Evolutionary conservation across 2,113 vertebrate genomes (phyloP).

Genomic region (Atherinomorus stipes): DNA sequence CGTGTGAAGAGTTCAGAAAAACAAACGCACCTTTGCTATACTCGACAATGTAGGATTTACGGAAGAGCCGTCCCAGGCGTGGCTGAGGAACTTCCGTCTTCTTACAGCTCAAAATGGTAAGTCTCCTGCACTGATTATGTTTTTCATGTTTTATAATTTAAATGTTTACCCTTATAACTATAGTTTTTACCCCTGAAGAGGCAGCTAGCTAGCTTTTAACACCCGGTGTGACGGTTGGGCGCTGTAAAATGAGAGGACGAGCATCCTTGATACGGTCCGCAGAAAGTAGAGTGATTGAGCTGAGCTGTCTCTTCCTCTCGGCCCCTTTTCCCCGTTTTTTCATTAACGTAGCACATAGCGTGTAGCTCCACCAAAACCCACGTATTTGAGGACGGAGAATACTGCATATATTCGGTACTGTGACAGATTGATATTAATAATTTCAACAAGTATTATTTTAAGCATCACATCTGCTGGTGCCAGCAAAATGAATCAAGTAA

Average conservation of each 20-base stretch:
- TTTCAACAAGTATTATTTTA: constrained; percentile 17
- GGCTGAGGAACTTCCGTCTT: constrained; percentile 85
- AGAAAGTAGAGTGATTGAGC: constrained; percentile 41
- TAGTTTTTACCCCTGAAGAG: not conserved
- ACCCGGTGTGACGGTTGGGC: constrained; percentile 3
- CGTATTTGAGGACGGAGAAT: not conserved
- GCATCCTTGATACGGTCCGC: constrained; percentile 55
- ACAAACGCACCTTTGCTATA: constrained; percentile 24
- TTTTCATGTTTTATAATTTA: constrained; percentile 22
- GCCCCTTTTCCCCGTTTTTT: not conserved
- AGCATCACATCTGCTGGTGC: not conserved
- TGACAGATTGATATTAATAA: not conserved
- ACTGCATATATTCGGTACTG: not conserved
- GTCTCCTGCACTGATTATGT: constrained; percentile 17
- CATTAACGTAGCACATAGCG: not conserved
- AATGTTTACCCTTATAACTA: not conserved
- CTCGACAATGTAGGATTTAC: constrained; percentile 64
- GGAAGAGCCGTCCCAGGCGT: constrained; percentile 82
- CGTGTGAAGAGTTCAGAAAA: not conserved
- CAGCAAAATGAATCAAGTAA: not conserved
- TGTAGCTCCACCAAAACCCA: not conserved
- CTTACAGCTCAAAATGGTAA: constrained; percentile 80
- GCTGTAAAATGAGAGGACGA: constrained; percentile 24
- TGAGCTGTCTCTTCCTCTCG: constrained; percentile 42
- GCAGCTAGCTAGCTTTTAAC: not conserved